Evolutionary conservation across 2,888 invertebrate genomes (phyloP).

Genomic region (Trachelus troglodyta): DNA sequence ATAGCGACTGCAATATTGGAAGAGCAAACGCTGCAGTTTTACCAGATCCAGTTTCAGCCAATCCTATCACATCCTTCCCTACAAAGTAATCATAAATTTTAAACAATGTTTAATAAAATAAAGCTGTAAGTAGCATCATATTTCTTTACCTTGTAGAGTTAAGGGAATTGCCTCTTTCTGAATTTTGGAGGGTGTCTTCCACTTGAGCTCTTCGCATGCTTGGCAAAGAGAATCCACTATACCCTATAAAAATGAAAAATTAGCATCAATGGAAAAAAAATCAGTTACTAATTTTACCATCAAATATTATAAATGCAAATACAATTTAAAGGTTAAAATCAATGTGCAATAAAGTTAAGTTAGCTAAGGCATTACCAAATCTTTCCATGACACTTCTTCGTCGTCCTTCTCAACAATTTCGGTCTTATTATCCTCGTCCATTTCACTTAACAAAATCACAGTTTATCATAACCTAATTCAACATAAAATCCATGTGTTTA

Average conservation of each 20-base stretch:
- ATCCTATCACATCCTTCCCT: slow-evolving; percentile 84
- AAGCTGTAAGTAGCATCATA: slow-evolving; percentile 2
- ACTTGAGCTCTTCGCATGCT: slow-evolving; percentile 92
- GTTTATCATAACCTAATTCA: neutral
- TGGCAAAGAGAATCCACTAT: slow-evolving; percentile 90
- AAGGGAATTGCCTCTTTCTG: slow-evolving; percentile 94
- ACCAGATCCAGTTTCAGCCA: slow-evolving; percentile 91
- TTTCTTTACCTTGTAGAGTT: slow-evolving; percentile 80
- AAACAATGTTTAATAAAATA: neutral
- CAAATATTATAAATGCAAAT: slow-evolving; percentile 13
- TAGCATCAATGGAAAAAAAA: slow-evolving; percentile 3
- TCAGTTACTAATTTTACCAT: neutral
- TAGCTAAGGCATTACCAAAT: slow-evolving; percentile 68
- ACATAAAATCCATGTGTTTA: neutral
- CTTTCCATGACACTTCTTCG: slow-evolving; percentile 69
- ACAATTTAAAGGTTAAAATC: neutral
- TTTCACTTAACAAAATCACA: slow-evolving; percentile 13
- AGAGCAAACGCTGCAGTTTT: slow-evolving; percentile 98
- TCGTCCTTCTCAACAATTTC: slow-evolving; percentile 41
- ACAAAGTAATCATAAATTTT: slow-evolving; percentile 72
- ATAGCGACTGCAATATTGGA: slow-evolving; percentile 91
- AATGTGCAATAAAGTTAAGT: slow-evolving; percentile 16
- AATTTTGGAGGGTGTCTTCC: slow-evolving; percentile 95
- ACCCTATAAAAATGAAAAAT: slow-evolving; percentile 73
- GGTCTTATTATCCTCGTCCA: slow-evolving; percentile 20